Conservation (phyloP, 2,113 vertebrate genomes). For the Thalassarche chlororhynchos region DNA sequence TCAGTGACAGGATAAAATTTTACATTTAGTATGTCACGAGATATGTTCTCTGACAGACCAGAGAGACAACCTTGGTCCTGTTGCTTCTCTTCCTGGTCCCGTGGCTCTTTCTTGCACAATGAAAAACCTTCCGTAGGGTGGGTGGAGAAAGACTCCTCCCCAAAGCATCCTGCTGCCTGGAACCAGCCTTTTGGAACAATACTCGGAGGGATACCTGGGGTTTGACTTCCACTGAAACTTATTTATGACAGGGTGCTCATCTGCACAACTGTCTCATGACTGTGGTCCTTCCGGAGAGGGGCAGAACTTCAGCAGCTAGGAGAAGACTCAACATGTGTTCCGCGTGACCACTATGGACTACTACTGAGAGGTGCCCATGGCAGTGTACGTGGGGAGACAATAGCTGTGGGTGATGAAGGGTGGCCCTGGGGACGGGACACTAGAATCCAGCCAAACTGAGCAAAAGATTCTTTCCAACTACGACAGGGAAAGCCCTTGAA, state of each 20-base stretch:
- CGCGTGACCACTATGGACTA: fast-evolving
- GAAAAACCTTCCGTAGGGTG: not conserved
- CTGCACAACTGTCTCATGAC: not conserved
- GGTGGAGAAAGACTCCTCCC: not conserved
- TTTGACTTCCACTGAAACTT: not conserved
- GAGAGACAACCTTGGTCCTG: not conserved
- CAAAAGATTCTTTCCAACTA: not conserved
- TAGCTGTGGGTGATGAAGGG: not conserved
- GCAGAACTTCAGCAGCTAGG: not conserved
- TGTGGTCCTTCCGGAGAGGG: not conserved
- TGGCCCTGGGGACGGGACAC: not conserved
- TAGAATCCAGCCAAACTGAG: not conserved
- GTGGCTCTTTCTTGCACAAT: not conserved
- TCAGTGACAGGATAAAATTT: not conserved
- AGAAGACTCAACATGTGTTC: fast-evolving
- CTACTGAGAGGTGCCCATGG: not conserved
- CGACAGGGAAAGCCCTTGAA: not conserved
- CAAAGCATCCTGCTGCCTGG: not conserved
- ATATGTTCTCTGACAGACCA: not conserved
- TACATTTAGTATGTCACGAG: not conserved
- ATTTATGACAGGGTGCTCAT: not conserved
- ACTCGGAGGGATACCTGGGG: too few species aligned
- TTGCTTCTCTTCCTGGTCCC: not conserved
- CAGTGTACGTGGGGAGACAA: not conserved
- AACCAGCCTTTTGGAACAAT: not conserved